Evolutionary conservation across 2,888 invertebrate species (phyloP), one percentile per base, ranked within the genome.

Genomic region (Boloria euphrosyne): DNA sequence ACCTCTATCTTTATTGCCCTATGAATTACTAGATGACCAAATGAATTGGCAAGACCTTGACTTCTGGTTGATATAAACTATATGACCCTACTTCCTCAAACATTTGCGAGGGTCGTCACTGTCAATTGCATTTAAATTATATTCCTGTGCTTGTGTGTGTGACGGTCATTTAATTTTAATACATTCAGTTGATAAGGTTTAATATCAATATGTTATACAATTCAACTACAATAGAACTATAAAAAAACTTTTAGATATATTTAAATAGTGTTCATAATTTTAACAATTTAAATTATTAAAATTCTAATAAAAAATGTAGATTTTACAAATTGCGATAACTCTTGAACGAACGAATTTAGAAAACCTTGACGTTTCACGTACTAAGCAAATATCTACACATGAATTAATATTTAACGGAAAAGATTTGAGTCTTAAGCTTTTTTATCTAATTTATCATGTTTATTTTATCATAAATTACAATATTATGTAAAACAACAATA

Each of bases 41-140:
- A 86, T 87, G 85, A 88, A 90, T 89, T 90, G 87, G 86, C 81
- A 75, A 77, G 83, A 83, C 91, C 90, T 90, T 89, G 91, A 89
- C 86, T 90, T 85, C 84, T 80, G 85, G 80, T 86, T 85, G 87
- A 87, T 89, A 87, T 86, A 86, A 86, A 89, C 84, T 85, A 83
- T 84, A 79, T 85, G 85, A 89, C 86, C 89, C 85, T 80, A 89
- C 89, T 91, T 91, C 90, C 90, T 88, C 81, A 80, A 85, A 81
- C 76, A 75, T 69, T 80, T 75, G 75, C 76, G 83, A 88, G 85
- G 86, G 85, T 86, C 89, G 81, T 84, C 84, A 77, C 79, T 83
- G 81, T 84, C 82, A 83, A 82, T 83, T 85, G 80, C 77, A 77
- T 67, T 70, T 68, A 53, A 71, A 67, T 65, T 16, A 17, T 53